phyloP scores from a whole-genome alignment of 1,140 invertebrate genomes.

The Globodera ellingtonae region DNA sequence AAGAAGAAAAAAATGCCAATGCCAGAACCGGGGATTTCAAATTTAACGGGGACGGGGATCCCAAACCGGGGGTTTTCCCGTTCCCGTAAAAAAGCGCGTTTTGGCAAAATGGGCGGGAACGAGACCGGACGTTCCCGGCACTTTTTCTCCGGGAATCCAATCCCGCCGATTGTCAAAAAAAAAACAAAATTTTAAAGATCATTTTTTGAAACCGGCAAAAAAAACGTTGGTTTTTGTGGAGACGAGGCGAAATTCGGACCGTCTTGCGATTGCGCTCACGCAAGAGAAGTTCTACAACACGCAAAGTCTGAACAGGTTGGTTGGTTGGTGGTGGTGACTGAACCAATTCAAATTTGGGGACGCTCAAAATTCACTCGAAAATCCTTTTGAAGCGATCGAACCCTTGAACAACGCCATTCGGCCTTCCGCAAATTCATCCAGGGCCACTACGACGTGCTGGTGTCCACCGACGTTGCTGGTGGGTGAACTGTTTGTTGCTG shows the following conservation, averaged over 20 bases:
- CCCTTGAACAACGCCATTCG: slow-evolving; percentile 33
- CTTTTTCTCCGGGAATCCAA: too few relatives aligned
- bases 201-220: slow-evolving; percentile 11
- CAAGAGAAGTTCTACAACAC: slow-evolving; percentile 18
- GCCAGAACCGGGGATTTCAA: not conserved
- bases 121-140: too few relatives aligned
- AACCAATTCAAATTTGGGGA: not conserved
- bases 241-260: slow-evolving; percentile 30
- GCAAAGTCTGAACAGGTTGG: slow-evolving; percentile 30
- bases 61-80: too few relatives aligned
- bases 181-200: not conserved
- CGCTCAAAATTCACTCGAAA: not conserved
- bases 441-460: slow-evolving; percentile 28
- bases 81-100: too few relatives aligned
- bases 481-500: too few relatives aligned
- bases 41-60: too few relatives aligned
- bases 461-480: slow-evolving; percentile 37
- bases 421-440: slow-evolving; percentile 28
- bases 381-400: slow-evolving; percentile 37
- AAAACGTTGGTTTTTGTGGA: slow-evolving; percentile 41
- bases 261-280: slow-evolving; percentile 21
- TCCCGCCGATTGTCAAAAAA: too few relatives aligned
- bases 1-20: too few relatives aligned
- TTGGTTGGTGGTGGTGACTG: not conserved
- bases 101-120: not conserved